Percentiles rank a stretch among this genome's conserved stretches.
phyloP scores from a whole-genome alignment of 1,140 invertebrate genomes.

The Platorchestia sp. region DNA sequence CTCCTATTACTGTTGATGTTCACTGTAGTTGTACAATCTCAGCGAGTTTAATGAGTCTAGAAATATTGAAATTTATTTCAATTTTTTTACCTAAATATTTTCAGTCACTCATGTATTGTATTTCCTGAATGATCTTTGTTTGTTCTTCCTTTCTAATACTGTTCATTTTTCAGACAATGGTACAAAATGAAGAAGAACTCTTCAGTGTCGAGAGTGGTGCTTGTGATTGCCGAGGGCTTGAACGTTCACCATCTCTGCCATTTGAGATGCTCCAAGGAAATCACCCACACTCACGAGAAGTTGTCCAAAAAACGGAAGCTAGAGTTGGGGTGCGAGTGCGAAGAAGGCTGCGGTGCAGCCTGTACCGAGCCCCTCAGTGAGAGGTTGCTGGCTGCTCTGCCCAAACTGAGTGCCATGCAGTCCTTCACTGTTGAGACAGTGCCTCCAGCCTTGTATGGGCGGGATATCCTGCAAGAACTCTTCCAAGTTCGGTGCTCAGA shows the following conservation, averaged over 20 bases:
- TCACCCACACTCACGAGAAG: background rate
- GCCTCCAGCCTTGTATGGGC: background rate
- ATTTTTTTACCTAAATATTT: background rate
- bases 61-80: background rate
- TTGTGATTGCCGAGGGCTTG: background rate
- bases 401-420: background rate
- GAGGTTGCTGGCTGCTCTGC: background rate
- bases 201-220: background rate
- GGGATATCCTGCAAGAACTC: background rate
- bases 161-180: background rate
- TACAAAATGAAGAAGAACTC: background rate
- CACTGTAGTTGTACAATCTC: too few relatives aligned
- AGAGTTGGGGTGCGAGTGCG: background rate
- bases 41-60: too few relatives aligned
- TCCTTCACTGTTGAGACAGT: background rate
- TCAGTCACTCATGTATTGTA: background rate
- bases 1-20: background rate
- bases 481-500: conserved; percentile 2
- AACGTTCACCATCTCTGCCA: background rate
- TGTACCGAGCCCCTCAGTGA: background rate
- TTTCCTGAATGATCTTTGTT: background rate
- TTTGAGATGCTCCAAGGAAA: background rate
- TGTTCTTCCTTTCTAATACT: background rate
- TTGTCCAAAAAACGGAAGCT: background rate
- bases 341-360: background rate